Evolutionary conservation across 2,113 vertebrate genomes (phyloP).

Genomic region (Pleuronectes platessa): DNA sequence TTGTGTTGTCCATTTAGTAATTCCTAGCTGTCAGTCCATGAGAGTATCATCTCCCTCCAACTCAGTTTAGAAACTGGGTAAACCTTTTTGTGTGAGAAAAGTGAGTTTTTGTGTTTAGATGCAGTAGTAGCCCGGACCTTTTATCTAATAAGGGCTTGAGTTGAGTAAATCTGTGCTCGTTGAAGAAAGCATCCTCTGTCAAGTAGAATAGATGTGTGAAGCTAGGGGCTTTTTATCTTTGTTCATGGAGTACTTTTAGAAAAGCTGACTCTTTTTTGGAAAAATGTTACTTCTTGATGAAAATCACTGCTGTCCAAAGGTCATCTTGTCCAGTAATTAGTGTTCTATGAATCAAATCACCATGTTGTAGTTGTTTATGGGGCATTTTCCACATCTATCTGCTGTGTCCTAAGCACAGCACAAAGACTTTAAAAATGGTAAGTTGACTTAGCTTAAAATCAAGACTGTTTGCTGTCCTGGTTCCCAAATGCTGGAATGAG

Average conservation of each 20-base stretch:
- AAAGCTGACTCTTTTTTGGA: background rate
- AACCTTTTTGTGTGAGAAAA: background rate
- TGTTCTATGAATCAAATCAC: too few relatives aligned
- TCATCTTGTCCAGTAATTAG: background rate
- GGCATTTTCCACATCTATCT: too few relatives aligned
- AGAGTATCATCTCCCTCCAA: background rate
- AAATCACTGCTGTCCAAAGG: background rate
- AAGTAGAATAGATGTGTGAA: conserved; percentile 1
- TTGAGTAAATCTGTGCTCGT: too few relatives aligned
- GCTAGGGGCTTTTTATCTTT: background rate
- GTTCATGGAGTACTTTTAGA: background rate
- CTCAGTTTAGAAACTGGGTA: background rate
- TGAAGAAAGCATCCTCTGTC: background rate
- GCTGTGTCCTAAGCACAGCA: too few relatives aligned
- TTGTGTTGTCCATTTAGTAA: background rate
- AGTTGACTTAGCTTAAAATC: background rate
- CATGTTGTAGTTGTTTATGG: too few relatives aligned
- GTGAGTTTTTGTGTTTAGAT: background rate
- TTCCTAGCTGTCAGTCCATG: background rate
- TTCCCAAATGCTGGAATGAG: too few relatives aligned
- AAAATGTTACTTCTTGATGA: background rate
- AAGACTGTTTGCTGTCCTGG: too few relatives aligned
- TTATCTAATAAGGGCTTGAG: too few relatives aligned
- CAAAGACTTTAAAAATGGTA: background rate
- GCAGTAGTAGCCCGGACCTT: background rate